Base-by-base conservation (phyloP, 1,140 invertebrate genomes). In the Leptinotarsa lineolata region DNA sequence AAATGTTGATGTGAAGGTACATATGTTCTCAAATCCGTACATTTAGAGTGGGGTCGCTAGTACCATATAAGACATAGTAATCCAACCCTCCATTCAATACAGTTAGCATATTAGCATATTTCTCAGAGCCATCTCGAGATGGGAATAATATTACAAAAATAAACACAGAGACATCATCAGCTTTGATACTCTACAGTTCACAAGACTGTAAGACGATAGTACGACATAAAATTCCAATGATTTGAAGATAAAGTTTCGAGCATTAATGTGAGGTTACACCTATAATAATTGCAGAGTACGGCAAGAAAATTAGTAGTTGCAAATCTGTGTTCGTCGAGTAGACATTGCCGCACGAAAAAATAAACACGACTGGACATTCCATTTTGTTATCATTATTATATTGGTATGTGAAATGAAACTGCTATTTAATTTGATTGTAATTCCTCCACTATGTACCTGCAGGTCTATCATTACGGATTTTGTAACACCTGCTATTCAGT, bases 301-400 rank as follows among this genome's bases (percentile, higher is more conserved):
- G 69, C 60, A 67, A 67, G 60, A 72, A 60, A 72, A 75, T 75
- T 75, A 72, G 69, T 75, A 75, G 61, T 75, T 70, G 74, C 59
- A 61, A 48, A 72, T 46, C 22, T 64, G 71, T 68, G 64, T 66
- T n/a, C 12, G 30, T 44, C 59, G 63, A 58, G 44, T 59, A 70
- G 16, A 46, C 61, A 70, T 18, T 22, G 39, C 21, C 54, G 59
- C 30, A 48, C 48, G 44, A 66, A 71, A 74, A 74, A 74, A 70
- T 63, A 67, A 46, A 69, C 44, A 64, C 60, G 39, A 68, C 70
- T 64, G 73, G 68, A 70, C 73, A 74, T 63, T 74, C 59, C 68
- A 44, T 61, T 70, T 70, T 60, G 68, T 70, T 70, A 70, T 70
- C 66, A 66, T 72, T 73, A 67, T 60, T 73, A 67, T 46, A 74